These are phyloP conservation scores for Pygoscelis antarcticus DNA, from an alignment of 2,113 vertebrate species.

Conservation along the genomic window DNA sequence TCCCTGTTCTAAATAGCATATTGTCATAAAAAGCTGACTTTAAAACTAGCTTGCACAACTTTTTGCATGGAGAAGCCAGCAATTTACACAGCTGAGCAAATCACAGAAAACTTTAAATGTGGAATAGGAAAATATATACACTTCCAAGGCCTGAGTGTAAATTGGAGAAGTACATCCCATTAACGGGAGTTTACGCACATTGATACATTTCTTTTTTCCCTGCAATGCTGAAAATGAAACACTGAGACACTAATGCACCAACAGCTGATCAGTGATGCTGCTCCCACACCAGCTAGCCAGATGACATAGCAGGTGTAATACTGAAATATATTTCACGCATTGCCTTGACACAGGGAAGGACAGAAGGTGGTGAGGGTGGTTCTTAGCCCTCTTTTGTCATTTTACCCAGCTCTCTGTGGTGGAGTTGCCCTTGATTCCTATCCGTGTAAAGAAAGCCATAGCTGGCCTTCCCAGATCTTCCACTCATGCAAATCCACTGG, in stretches of 20 bases:
- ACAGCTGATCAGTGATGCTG: background rate
- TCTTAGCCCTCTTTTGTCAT: background rate
- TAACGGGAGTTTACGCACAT: background rate
- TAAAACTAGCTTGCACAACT: background rate
- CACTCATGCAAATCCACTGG: background rate
- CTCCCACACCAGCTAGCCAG: background rate
- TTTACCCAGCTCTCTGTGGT: background rate
- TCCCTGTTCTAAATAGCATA: background rate
- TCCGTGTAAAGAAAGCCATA: background rate
- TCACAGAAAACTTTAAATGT: conserved; percentile 1
- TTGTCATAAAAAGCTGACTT: conserved; percentile 38
- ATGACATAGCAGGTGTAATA: background rate
- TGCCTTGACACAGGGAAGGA: background rate
- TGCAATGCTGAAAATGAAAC: conserved; percentile 23
- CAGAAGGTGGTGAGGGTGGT: background rate
- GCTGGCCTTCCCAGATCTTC: background rate
- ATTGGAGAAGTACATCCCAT: conserved; percentile 35
- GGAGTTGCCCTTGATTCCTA: background rate
- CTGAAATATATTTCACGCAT: background rate
- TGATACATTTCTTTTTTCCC: conserved; percentile 10
- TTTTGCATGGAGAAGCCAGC: background rate
- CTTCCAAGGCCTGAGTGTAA: conserved; percentile 25
- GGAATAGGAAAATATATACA: conserved; percentile 46
- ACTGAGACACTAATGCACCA: background rate
- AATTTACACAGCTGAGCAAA: conserved; percentile 46